A percentile compares a stretch with the other conserved stretches of the same genome.
Conservation (phyloP, 2,888 invertebrate species). For the Hypsopygia costalis region DNA sequence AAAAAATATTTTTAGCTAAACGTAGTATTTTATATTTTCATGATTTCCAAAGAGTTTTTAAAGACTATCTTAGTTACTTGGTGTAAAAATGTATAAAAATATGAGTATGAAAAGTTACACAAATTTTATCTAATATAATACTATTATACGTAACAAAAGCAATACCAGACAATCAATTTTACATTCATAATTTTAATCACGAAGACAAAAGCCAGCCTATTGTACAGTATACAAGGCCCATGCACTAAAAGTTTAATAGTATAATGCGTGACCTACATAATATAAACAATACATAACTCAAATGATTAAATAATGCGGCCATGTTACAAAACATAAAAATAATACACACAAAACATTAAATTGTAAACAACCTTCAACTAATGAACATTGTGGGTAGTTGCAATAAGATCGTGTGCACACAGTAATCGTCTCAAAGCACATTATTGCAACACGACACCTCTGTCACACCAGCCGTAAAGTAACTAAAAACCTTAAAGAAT, state of each 20-base stretch:
- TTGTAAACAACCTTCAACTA: conserved; percentile 33
- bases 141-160: no score
- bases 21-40: no score
- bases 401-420: conserved; percentile 38
- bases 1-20: no score
- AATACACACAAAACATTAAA: conserved; percentile 14
- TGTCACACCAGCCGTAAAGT: conserved; percentile 29
- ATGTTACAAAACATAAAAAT: conserved; percentile 8
- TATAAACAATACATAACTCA: conserved; percentile 6
- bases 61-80: no score
- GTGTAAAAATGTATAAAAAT: no score
- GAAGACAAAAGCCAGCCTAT: neutral
- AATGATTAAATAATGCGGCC: conserved; percentile 4
- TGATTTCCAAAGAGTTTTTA: no score
- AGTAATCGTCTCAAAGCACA: conserved; percentile 28
- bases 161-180: neutral
- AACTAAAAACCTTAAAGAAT: conserved; percentile 32
- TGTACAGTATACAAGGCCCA: neutral
- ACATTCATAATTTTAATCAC: neutral
- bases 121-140: no score
- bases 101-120: no score
- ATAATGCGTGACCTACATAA: conserved; percentile 2
- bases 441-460: conserved; percentile 21
- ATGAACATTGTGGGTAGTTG: conserved; percentile 34
- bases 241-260: neutral